A percentile compares a stretch with the other conserved stretches of the same genome.
Conservation (phyloP, 2,113 vertebrate genomes). For the Hyperopisus bebe region DNA sequence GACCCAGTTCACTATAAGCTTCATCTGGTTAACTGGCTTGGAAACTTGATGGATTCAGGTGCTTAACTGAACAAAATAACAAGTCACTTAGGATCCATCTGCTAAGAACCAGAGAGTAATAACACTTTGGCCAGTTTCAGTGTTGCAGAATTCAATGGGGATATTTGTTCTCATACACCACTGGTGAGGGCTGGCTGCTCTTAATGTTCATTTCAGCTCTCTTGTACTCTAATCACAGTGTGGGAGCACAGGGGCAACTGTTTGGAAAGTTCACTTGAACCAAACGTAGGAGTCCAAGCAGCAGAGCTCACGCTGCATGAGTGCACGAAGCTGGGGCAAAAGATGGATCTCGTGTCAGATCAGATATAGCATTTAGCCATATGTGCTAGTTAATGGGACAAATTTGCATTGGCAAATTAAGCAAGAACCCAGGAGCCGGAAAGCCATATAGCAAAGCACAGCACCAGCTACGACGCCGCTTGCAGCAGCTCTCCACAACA, state of each 20-base stretch:
- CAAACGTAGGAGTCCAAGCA: background rate
- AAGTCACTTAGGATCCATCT: background rate
- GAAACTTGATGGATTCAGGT: background rate
- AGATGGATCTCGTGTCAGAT: constrained; percentile 55
- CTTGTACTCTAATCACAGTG: constrained; percentile 6
- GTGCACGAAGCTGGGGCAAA: background rate
- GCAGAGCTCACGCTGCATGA: background rate
- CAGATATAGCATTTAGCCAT: constrained; percentile 59
- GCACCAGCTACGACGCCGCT: constrained; percentile 68
- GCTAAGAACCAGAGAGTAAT: background rate
- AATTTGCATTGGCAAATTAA: constrained; percentile 68
- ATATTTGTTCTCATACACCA: constrained; percentile 34
- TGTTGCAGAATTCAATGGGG: constrained; percentile 41
- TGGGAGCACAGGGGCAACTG: background rate
- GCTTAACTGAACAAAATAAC: background rate
- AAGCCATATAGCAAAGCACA: constrained; percentile 59
- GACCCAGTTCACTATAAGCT: too few species aligned
- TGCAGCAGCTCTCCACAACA: constrained; percentile 36
- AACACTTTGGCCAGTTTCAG: constrained; percentile 37
- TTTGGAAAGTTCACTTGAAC: background rate
- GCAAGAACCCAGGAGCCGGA: constrained; percentile 54
- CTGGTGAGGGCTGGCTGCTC: constrained; percentile 25
- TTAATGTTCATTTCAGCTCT: constrained; percentile 24
- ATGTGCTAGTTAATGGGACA: constrained; percentile 64
- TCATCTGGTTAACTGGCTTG: background rate